Evolutionary conservation across 2,888 invertebrate species (phyloP).

Genomic region (Eilema caniola): DNA sequence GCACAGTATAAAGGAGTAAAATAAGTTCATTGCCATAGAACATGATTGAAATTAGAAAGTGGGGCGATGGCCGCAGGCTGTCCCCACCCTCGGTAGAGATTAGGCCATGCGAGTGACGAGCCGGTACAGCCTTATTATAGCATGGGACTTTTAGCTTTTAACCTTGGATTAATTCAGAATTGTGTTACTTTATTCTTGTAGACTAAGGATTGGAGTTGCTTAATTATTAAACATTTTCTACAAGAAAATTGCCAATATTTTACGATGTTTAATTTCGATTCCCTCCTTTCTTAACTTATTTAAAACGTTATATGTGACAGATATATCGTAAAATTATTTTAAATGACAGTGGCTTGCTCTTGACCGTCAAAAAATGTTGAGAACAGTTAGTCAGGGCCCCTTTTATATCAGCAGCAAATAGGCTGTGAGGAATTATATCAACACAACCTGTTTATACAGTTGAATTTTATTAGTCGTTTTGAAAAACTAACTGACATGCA

Average conservation of each 20-base stretch:
- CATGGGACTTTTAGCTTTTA: slow-evolving; percentile 4
- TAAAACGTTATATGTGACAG: background rate
- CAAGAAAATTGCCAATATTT: background rate
- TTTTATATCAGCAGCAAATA: background rate
- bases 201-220: slow-evolving; percentile 4
- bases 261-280: background rate
- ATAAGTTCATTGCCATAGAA: slow-evolving; percentile 2
- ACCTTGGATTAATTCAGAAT: slow-evolving; percentile 2
- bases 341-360: background rate
- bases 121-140: slow-evolving; percentile 3
- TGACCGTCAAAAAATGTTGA: background rate
- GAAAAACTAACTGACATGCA: background rate
- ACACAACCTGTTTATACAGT: background rate
- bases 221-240: slow-evolving; percentile 9
- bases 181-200: slow-evolving; percentile 4
- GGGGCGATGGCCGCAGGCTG: background rate
- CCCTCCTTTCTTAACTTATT: slow-evolving; percentile 30
- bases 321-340: no score
- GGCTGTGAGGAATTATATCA: background rate
- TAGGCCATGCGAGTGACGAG: slow-evolving; percentile 4
- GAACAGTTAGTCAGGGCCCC: background rate
- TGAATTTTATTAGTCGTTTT: no score
- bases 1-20: background rate
- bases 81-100: background rate
- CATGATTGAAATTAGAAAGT: background rate